Conservation (phyloP, 2,888 invertebrate genomes). For the Ectemnius cavifrons region DNA sequence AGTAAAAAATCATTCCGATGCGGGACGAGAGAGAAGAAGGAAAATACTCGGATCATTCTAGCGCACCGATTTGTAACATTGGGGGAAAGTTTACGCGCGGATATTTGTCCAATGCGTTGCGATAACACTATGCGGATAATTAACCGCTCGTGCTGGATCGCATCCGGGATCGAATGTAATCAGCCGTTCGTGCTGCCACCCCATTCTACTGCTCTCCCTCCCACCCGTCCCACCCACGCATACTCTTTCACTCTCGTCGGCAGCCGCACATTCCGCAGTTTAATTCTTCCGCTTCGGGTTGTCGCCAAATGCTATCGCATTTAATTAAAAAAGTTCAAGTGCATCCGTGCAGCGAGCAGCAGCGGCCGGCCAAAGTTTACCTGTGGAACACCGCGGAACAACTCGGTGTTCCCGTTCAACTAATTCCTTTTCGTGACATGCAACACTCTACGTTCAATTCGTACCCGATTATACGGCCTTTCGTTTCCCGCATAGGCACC, state of each 20-base stretch:
- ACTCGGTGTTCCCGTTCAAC: background rate
- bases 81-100: conserved; percentile 60
- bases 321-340: conserved; percentile 7
- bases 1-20: too few relatives aligned
- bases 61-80: conserved; percentile 43
- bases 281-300: conserved; percentile 8
- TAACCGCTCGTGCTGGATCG: conserved; percentile 54
- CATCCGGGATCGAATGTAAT: conserved; percentile 52
- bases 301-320: conserved; percentile 5
- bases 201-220: background rate
- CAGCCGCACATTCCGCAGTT: background rate
- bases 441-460: conserved; percentile 1
- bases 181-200: conserved; percentile 15
- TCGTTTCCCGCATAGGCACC: background rate
- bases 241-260: too few relatives aligned
- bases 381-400: background rate
- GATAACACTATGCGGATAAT: conserved; percentile 67
- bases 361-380: background rate
- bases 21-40: too few relatives aligned
- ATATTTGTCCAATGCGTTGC: conserved; percentile 60
- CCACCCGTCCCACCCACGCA: too few relatives aligned
- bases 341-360: background rate
- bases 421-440: background rate
- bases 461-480: background rate
- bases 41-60: too few relatives aligned